Conservation (phyloP, 2,113 vertebrate species). For the Amblyornis subalaris region DNA sequence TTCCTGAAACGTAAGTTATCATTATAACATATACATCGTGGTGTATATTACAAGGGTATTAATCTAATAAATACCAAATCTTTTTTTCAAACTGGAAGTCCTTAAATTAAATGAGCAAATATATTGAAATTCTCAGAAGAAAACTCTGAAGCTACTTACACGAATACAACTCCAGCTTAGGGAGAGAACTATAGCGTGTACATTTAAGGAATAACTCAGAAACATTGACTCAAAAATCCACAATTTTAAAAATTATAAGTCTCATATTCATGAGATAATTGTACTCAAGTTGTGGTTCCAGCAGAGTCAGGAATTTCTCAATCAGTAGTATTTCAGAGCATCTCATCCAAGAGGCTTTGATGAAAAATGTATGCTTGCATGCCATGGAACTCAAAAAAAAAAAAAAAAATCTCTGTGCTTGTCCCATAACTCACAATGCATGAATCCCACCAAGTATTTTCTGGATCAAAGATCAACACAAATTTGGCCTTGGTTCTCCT, state of each 20-base stretch:
- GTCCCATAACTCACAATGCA: not conserved
- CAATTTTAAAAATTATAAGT: not conserved
- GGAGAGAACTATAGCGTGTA: not conserved
- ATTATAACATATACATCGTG: not conserved
- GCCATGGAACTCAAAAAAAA: not conserved
- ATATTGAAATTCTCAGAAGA: not conserved
- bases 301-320: not conserved
- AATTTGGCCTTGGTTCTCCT: not conserved
- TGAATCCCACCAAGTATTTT: not conserved
- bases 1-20: not conserved
- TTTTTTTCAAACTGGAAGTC: not conserved
- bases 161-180: not conserved
- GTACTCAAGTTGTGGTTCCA: not conserved
- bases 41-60: not conserved
- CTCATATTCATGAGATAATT: not conserved
- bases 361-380: not conserved
- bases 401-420: not conserved
- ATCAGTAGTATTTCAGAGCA: not conserved
- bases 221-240: not conserved
- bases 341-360: not conserved
- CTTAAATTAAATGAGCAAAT: not conserved
- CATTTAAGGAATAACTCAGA: not conserved
- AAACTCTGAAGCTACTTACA: not conserved
- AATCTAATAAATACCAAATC: not conserved
- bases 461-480: not conserved